A percentile compares a stretch with the other conserved stretches of the same genome.
Conservation (phyloP, 2,888 invertebrate genomes). For the Orthosia cruda region DNA sequence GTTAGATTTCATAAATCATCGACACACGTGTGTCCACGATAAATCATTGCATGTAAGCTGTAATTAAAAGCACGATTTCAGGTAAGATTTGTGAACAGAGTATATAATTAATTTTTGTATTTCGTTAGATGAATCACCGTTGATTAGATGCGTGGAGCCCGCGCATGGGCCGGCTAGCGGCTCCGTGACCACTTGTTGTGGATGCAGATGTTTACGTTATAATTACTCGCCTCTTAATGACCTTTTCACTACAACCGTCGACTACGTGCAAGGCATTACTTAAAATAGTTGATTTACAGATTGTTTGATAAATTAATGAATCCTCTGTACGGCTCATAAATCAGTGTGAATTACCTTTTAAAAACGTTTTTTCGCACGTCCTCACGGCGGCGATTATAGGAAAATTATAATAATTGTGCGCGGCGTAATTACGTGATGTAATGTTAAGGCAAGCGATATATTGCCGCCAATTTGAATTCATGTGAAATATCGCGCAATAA, state of each 20-base stretch:
- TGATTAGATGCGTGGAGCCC: conserved; percentile 84
- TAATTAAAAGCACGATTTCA: conserved; percentile 90
- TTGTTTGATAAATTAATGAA: conserved; percentile 80
- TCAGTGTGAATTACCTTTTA: conserved; percentile 84
- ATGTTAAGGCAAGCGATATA: conserved; percentile 86
- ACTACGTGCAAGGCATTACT: conserved; percentile 67
- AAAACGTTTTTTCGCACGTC: conserved; percentile 91
- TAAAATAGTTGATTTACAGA: conserved; percentile 71
- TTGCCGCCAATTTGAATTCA: conserved; percentile 90
- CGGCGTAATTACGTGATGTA: conserved; percentile 89
- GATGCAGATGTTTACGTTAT: conserved; percentile 89
- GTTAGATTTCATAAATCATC: conserved; percentile 83
- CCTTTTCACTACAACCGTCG: conserved; percentile 82
- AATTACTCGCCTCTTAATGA: conserved; percentile 87
- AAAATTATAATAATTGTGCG: conserved; percentile 91
- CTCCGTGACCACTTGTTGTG: conserved; percentile 81
- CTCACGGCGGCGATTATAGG: conserved; percentile 89
- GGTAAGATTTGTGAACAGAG: conserved; percentile 86
- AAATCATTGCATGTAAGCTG: conserved; percentile 85
- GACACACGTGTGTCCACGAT: conserved; percentile 84
- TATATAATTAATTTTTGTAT: conserved; percentile 90
- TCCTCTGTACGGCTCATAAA: conserved; percentile 83
- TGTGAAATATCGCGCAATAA: conserved; percentile 91
- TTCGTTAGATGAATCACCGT: conserved; percentile 90
- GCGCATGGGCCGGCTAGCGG: conserved; percentile 70